A percentile compares a stretch with the other conserved stretches of the same genome.
phyloP scores from a whole-genome alignment of 2,113 vertebrate genomes.

The Origma solitaria region DNA sequence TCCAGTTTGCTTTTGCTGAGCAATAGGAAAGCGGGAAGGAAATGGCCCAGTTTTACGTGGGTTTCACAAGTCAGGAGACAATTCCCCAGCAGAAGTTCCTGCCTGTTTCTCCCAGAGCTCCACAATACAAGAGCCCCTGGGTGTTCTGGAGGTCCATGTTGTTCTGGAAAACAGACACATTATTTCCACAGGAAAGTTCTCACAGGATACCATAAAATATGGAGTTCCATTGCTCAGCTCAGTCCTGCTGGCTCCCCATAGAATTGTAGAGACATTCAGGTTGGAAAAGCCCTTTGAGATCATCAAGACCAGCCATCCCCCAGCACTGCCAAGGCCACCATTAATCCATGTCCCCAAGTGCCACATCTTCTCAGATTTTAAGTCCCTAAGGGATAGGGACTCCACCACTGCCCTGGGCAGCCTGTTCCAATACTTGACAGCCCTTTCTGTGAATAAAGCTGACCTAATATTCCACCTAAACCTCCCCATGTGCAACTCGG shows the following conservation, averaged over 20 bases:
- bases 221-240: not conserved
- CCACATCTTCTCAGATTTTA: not conserved
- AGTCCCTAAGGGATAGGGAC: not conserved
- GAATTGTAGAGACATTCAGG: accelerated
- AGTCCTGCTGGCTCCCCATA: not conserved
- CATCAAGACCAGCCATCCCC: not conserved
- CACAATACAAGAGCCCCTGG: accelerated
- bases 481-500: not conserved
- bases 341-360: not conserved
- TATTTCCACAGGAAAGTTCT: not conserved
- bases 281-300: not conserved
- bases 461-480: not conserved
- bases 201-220: not conserved
- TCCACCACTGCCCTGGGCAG: not conserved
- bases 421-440: not conserved
- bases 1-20: not conserved
- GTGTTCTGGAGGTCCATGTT: not conserved
- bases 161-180: not conserved
- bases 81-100: not conserved
- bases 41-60: not conserved
- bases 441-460: not conserved
- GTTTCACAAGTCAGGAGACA: not conserved
- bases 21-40: not conserved
- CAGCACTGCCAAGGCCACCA: not conserved
- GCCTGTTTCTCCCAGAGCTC: not conserved